Percentiles rank a stretch among this genome's conserved stretches.
Evolutionary conservation across 2,888 invertebrate genomes (phyloP).

Genomic region (Lithodes maja): DNA sequence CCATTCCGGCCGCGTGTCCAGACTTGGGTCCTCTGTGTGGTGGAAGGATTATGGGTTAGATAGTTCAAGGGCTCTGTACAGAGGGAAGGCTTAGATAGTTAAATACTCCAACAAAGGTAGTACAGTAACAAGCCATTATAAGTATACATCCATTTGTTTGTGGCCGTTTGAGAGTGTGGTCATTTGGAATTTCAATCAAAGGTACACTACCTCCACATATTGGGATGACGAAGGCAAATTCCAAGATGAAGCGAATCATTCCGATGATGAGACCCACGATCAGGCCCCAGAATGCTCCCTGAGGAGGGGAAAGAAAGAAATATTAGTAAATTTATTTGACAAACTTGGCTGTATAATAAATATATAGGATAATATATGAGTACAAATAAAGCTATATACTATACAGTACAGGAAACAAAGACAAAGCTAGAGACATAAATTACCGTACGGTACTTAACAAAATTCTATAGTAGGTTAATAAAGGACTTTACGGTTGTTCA

Average conservation of each 20-base stretch:
- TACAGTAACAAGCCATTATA: neutral
- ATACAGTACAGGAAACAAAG: too few relatives aligned
- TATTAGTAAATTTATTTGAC: neutral
- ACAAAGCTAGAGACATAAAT: too few relatives aligned
- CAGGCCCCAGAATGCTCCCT: slow-evolving; percentile 79
- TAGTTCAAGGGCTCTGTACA: neutral
- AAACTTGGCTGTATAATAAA: neutral
- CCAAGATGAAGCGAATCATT: slow-evolving; percentile 76
- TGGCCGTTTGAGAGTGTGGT: neutral
- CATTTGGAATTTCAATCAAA: neutral
- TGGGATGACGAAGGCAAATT: slow-evolving; percentile 76
- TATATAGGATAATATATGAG: neutral
- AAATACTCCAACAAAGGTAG: neutral
- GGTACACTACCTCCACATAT: slow-evolving; percentile 74
- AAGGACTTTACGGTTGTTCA: too few relatives aligned
- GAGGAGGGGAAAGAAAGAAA: slow-evolving; percentile 60
- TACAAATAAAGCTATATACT: neutral
- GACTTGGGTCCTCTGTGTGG: neutral
- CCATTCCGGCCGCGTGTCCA: slow-evolving; percentile 73
- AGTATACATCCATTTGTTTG: neutral
- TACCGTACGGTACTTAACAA: too few relatives aligned
- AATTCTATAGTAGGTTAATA: too few relatives aligned
- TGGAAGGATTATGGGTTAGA: neutral
- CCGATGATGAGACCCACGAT: slow-evolving; percentile 77
- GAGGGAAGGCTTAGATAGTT: neutral